Evolutionary conservation across 1,140 invertebrate genomes (phyloP).

Genomic region (Psix sp.): DNA sequence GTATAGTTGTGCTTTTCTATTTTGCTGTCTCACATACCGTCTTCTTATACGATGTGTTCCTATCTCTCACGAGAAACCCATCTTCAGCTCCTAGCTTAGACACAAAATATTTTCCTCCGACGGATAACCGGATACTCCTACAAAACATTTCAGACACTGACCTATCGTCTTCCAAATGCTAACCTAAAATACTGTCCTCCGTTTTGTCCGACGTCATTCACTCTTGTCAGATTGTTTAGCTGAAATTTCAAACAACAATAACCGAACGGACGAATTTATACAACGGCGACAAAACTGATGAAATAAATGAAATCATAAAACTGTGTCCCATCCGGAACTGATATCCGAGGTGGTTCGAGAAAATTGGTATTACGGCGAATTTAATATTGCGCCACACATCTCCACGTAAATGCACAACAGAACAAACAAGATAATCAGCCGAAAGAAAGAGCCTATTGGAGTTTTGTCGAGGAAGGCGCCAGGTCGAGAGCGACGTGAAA

Average conservation of each 20-base stretch:
- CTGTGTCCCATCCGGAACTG: not conserved
- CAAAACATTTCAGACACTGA: too few relatives aligned
- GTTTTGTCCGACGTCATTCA: too few relatives aligned
- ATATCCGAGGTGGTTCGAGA: not conserved
- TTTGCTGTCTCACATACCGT: conserved; percentile 13
- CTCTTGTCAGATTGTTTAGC: too few relatives aligned
- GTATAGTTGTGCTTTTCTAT: conserved; percentile 28
- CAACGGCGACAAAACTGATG: too few relatives aligned
- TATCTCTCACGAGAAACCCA: conserved; percentile 35
- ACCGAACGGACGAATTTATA: too few relatives aligned
- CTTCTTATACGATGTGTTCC: conserved; percentile 15
- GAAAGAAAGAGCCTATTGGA: conserved; percentile 7
- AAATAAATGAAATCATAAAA: conserved; percentile 3
- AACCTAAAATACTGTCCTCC: too few relatives aligned
- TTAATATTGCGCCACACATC: too few relatives aligned
- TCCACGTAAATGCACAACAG: conserved; percentile 37
- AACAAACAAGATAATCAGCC: conserved; percentile 4
- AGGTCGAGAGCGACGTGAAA: conserved; percentile 9
- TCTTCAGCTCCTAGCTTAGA: conserved; percentile 3
- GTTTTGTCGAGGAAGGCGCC: not conserved
- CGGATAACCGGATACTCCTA: too few relatives aligned
- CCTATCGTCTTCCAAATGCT: too few relatives aligned
- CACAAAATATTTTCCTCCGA: too few relatives aligned
- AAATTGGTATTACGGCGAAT: conserved; percentile 11
- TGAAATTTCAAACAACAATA: too few relatives aligned